Conservation (phyloP, 2,797 vertebrate species). For the Benthosema pterotum region DNA sequence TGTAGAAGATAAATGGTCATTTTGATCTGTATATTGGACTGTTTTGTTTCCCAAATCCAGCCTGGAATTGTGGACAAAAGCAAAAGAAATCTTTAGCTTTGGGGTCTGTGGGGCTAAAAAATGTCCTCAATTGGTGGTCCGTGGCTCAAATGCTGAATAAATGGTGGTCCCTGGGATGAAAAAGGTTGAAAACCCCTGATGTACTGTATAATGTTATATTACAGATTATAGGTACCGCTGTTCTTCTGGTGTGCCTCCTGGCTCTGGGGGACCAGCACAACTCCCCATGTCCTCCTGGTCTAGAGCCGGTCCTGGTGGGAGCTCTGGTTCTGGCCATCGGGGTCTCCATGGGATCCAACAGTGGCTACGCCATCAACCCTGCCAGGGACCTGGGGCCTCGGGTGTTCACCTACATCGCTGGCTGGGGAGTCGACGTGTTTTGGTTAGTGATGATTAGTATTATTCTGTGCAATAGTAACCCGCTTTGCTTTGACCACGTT, state of each 20-base stretch:
- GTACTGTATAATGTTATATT: not conserved
- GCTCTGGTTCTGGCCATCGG: conserved; percentile 74
- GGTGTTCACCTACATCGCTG: conserved; percentile 72
- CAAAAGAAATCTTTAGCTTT: too few species aligned
- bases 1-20: too few species aligned
- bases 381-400: conserved; percentile 82
- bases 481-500: too few species aligned
- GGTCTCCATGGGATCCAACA: conserved; percentile 82
- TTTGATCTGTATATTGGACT: too few species aligned
- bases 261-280: conserved; percentile 75
- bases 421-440: conserved; percentile 82
- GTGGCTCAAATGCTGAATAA: too few species aligned
- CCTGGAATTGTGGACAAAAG: too few species aligned
- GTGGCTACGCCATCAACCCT: conserved; percentile 82
- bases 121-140: too few species aligned
- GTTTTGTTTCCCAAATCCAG: too few species aligned
- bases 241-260: conserved; percentile 77
- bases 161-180: too few species aligned
- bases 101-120: too few species aligned
- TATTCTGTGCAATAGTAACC: not conserved
- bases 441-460: conserved; percentile 72
- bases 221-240: conserved; percentile 79
- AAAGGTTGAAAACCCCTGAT: too few species aligned
- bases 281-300: conserved; percentile 54
- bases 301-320: conserved; percentile 78